Percentiles rank a stretch among this genome's conserved stretches.
These are phyloP conservation scores for Battus philenor DNA, from an alignment of 1,140 invertebrate species.

Conservation along the genomic window DNA sequence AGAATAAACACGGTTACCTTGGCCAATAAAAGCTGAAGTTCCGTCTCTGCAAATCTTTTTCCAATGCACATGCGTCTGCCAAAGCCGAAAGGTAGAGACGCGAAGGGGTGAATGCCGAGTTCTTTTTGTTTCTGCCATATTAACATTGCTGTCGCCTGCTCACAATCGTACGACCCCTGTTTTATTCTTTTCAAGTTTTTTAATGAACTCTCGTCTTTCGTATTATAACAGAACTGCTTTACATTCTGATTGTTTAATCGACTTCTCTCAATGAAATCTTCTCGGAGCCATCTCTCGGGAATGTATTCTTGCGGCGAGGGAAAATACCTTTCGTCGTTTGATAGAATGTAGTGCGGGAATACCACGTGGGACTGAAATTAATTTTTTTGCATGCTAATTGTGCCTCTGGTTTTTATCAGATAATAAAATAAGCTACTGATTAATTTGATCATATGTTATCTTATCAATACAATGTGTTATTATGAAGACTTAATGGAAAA, in stretches of 20 bases:
- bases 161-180: constrained; percentile 13
- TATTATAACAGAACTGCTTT: constrained; percentile 18
- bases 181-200: neutral
- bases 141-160: constrained; percentile 23
- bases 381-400: neutral
- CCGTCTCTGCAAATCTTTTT: constrained; percentile 87
- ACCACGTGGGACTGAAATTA: constrained; percentile 85
- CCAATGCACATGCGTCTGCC: constrained; percentile 89
- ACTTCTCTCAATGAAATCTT: constrained; percentile 21
- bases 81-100: constrained; percentile 88
- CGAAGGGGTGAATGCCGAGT: constrained; percentile 81
- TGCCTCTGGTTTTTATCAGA: neutral
- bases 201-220: neutral
- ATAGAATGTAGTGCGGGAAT: constrained; percentile 88
- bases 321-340: constrained; percentile 83
- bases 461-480: too few species aligned
- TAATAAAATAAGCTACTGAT: too few species aligned
- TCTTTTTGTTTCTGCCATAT: constrained; percentile 55
- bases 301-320: constrained; percentile 80
- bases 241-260: constrained; percentile 11
- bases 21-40: constrained; percentile 84
- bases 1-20: constrained; percentile 33
- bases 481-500: too few species aligned
- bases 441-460: too few species aligned
- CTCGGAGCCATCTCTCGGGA: constrained; percentile 86